Evolutionary conservation across 2,113 vertebrate species (phyloP), one percentile per base, ranked within the genome.

Genomic region (Periophthalmodon schlosseri): DNA sequence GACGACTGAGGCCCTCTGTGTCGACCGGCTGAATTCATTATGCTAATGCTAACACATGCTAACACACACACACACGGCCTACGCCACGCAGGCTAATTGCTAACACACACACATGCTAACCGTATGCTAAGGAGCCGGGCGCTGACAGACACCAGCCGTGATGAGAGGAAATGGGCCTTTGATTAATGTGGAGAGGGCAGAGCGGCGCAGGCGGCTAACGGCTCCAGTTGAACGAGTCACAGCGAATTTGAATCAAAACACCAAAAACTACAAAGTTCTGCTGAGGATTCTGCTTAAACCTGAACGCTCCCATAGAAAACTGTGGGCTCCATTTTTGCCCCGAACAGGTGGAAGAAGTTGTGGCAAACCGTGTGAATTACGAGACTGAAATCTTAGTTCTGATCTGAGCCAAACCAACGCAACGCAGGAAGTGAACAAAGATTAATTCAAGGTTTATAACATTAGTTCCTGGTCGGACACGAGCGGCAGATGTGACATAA

Each of bases 101-200:
- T 60, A 60, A 28, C 56, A 24, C 56, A 20, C 49, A 50, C 49
- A 60, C 23, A 60, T 15, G 57, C 57, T 60, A 28, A 7, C 57
- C 23, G 21, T 60, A 60, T 60, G 57, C 86, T 91, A 92, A 93
- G 81, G 39, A 86, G 84, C 82, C 36, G 81, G 69, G 36, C 46
- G 79, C 84, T 91, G 91, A 93, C 84, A 77, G 88, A 89, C 90
- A 83, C 70, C 13, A 68, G 0, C 84, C 79, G 83, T 92, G 88
- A 93, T 89, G 84, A 81, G 84, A 93, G 90, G 88, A 93, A 92
- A 93, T 91, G 92, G 80, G 88, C 85, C 81, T 79, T 86, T 92
- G 92, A 94, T 94, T 94, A 93, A 93, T 93, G 91, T 82, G 81
- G 89, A 82, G 89, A 84, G 91, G 88, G 89, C 83, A 87, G 90